Evolutionary conservation across 2,113 vertebrate genomes (phyloP).

Genomic region (Okapia johnstoni): DNA sequence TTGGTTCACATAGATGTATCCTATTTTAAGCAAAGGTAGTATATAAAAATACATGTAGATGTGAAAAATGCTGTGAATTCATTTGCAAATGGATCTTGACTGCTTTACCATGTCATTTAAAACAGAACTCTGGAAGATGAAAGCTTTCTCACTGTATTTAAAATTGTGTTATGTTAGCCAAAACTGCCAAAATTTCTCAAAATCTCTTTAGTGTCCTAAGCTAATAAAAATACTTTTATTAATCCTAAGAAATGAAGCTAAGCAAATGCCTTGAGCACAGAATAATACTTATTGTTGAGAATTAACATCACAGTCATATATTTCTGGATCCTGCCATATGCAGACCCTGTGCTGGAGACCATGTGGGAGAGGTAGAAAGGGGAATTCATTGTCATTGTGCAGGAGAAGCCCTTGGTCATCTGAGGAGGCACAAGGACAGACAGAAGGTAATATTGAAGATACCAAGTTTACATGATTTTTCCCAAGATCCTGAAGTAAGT

Average conservation of each 20-base stretch:
- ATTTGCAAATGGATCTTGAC: not conserved
- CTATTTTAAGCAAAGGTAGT: constrained; percentile 1
- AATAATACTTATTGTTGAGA: not conserved
- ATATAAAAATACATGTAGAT: not conserved
- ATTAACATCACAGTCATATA: not conserved
- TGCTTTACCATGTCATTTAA: not conserved
- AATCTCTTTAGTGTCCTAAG: not conserved
- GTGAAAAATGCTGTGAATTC: not conserved
- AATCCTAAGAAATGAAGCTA: not conserved
- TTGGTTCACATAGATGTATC: not conserved
- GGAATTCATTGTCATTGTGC: not conserved
- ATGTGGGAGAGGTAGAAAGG: not conserved
- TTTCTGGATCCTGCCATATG: not conserved
- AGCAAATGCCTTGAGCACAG: not conserved
- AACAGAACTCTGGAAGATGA: not conserved
- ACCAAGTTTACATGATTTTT: not conserved
- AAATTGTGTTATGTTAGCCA: not conserved
- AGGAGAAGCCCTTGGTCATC: not conserved
- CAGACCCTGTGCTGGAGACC: not conserved
- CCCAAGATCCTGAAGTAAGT: not conserved
- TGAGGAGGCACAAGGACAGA: not conserved
- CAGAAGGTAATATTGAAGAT: not conserved
- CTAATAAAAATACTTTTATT: not conserved
- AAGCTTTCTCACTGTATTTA: not conserved
- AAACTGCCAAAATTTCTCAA: not conserved